phyloP scores from a whole-genome alignment of 2,113 vertebrate genomes.

The Sula dactylatra region DNA sequence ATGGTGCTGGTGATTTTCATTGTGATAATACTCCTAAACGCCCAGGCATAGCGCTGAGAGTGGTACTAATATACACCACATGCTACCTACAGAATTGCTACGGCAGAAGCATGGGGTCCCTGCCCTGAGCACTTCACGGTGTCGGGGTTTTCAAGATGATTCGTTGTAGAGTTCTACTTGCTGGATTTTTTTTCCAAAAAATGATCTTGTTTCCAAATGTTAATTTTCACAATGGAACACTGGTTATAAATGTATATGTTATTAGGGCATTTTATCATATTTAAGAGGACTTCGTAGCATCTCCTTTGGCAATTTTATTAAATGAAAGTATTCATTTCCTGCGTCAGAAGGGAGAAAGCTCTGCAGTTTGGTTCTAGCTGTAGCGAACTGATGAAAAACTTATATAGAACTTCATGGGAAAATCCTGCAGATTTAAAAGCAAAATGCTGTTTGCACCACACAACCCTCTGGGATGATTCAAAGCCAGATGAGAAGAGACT shows the following conservation, averaged over 20 bases:
- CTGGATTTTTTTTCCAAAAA: not conserved
- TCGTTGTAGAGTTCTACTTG: not conserved
- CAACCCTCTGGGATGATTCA: slow-evolving; percentile 12
- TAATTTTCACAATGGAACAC: slow-evolving; percentile 30
- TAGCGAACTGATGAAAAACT: not conserved
- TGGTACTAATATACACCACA: slow-evolving; percentile 3
- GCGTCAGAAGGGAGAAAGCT: not conserved
- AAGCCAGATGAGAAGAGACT: slow-evolving; percentile 6
- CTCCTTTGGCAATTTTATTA: slow-evolving; percentile 9
- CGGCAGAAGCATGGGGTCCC: not conserved
- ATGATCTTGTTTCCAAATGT: slow-evolving; percentile 17
- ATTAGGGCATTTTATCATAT: slow-evolving; percentile 27
- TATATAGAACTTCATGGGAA: slow-evolving; percentile 11
- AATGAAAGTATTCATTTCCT: slow-evolving; percentile 9
- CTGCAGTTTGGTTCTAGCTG: not conserved
- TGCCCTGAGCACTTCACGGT: slow-evolving; percentile 10
- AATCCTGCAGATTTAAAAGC: slow-evolving; percentile 8
- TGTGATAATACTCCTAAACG: slow-evolving; percentile 35
- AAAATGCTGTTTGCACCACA: not conserved
- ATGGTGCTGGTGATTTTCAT: slow-evolving; percentile 46
- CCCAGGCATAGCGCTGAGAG: not conserved
- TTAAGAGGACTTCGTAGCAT: slow-evolving; percentile 19
- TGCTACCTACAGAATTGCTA: not conserved
- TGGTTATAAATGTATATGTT: not conserved
- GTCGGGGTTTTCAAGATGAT: not conserved